Percentiles rank a stretch among this genome's conserved stretches.
Conservation (phyloP, 2,113 vertebrate genomes). For the Pterophyllum scalare region DNA sequence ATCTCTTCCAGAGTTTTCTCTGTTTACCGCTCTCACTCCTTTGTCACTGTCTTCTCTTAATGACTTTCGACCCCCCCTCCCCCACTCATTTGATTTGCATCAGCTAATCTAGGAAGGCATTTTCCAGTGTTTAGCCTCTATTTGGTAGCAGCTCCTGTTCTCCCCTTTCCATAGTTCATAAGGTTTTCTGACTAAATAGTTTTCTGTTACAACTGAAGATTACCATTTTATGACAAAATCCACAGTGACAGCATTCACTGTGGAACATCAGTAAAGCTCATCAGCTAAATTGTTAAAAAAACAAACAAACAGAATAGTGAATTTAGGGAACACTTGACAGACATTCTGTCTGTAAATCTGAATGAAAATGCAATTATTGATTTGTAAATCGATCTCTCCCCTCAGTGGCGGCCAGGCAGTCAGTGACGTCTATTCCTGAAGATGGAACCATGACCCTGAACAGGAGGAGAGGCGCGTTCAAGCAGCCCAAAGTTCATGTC, state of each 20-base stretch:
- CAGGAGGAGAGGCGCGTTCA: slow-evolving; percentile 93
- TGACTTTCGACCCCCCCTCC: slow-evolving; percentile 56
- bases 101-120: slow-evolving; percentile 1
- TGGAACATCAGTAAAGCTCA: not conserved
- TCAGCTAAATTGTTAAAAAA: not conserved
- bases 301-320: not conserved
- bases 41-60: slow-evolving; percentile 7
- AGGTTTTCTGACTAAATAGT: not conserved
- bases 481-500: slow-evolving; percentile 94
- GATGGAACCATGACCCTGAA: slow-evolving; percentile 88
- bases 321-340: not conserved
- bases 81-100: slow-evolving; percentile 19
- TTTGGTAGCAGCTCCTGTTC: not conserved
- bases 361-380: slow-evolving; percentile 1
- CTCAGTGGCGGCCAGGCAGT: slow-evolving; percentile 36
- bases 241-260: not conserved
- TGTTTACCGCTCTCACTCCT: slow-evolving; percentile 63
- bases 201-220: not conserved
- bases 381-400: slow-evolving; percentile 10
- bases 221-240: not conserved
- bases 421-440: slow-evolving; percentile 65
- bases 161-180: not conserved
- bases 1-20: slow-evolving; percentile 36
- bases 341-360: not conserved
- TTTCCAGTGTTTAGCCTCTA: slow-evolving; percentile 25